Evolutionary conservation across 2,113 vertebrate genomes (phyloP).

Genomic region (Silurus asotus): DNA sequence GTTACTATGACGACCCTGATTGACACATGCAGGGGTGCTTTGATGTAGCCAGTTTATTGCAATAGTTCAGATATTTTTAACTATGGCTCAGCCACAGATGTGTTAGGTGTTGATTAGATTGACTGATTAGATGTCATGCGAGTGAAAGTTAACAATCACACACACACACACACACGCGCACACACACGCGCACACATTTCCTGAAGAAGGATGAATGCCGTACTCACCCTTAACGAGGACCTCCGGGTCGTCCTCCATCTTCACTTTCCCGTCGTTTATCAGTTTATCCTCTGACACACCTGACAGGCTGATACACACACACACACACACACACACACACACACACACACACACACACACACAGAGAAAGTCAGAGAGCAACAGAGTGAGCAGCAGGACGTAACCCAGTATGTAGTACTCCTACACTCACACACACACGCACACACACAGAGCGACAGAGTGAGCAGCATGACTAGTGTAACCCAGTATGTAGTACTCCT

Average conservation of each 20-base stretch:
- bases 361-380: background rate
- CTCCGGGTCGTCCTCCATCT: slow-evolving; percentile 80
- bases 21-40: background rate
- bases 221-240: slow-evolving; percentile 86
- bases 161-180: slow-evolving; percentile 8
- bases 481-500: slow-evolving; percentile 35
- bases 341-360: too few relatives aligned
- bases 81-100: too few relatives aligned
- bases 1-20: background rate
- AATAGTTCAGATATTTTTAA: background rate
- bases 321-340: background rate
- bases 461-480: slow-evolving; percentile 65
- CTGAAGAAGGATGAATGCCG: background rate
- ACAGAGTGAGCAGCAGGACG: slow-evolving; percentile 57
- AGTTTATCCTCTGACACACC: slow-evolving; percentile 85
- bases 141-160: background rate
- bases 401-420: slow-evolving; percentile 38
- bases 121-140: background rate
- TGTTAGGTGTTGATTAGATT: background rate
- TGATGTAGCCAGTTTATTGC: background rate
- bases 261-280: slow-evolving; percentile 82
- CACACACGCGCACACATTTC: background rate
- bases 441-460: slow-evolving; percentile 33
- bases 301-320: slow-evolving; percentile 65
- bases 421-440: slow-evolving; percentile 39